Evolutionary conservation across 2,113 vertebrate species (phyloP).

Genomic region (Coturnix japonica): DNA sequence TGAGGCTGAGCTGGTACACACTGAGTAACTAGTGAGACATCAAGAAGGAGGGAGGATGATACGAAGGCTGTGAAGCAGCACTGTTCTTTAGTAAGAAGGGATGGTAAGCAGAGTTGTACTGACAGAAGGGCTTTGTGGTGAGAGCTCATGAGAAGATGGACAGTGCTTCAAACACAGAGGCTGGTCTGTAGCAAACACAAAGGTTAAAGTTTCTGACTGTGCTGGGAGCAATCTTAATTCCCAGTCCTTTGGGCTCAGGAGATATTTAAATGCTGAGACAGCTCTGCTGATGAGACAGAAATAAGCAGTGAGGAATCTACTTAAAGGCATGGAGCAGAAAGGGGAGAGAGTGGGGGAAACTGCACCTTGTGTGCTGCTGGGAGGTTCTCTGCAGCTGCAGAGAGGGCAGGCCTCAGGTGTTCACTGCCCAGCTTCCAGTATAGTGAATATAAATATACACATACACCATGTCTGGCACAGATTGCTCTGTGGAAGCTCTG

Average conservation of each 20-base stretch:
- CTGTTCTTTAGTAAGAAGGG: not conserved
- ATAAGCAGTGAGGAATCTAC: not conserved
- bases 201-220: not conserved
- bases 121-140: not conserved
- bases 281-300: not conserved
- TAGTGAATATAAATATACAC: not conserved
- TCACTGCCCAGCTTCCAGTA: not conserved
- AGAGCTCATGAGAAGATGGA: not conserved
- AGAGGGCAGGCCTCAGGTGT: not conserved
- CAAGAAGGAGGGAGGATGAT: not conserved
- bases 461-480: rapidly evolving
- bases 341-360: not conserved
- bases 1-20: not conserved
- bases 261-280: not conserved
- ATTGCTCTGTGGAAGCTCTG: not conserved
- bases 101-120: not conserved
- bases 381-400: not conserved
- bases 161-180: not conserved
- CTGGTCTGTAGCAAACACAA: not conserved
- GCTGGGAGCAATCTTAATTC: not conserved
- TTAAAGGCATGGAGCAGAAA: not conserved
- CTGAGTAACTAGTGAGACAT: not conserved
- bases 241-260: not conserved
- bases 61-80: rapidly evolving
- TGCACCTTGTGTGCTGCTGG: rapidly evolving